Base-by-base conservation (phyloP, 1,140 invertebrate species). In the Aradophagus sp. region DNA sequence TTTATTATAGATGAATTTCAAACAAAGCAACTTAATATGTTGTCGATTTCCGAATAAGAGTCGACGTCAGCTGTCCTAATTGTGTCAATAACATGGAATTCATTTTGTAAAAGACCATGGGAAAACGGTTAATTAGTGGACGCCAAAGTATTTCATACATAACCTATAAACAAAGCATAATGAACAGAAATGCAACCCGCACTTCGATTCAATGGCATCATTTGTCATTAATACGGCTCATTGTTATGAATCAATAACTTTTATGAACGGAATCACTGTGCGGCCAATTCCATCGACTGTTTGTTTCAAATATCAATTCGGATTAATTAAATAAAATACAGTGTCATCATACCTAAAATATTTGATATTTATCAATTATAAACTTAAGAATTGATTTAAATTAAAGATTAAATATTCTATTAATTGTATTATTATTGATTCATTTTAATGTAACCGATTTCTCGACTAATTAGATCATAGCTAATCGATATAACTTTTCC, bases 111-210 rank as follows among this genome's bases (percentile, higher is more conserved):
- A 58, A 59, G 38, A 66, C 56, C 68, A 66, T 72, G 68, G 68
- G 68, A 72, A 72, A 72, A 66, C 55, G 29, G 61, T 61, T 66
- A 61, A 72, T 72, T 72, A 72, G 55, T 29, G 61, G 13, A 26
- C 47, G 35, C 15, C 41, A 38, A 48, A 13, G 20, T 53, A n/a
- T n/a, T 53, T 63, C 38, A 63, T 62, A 50, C 50, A 48, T 70
- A 50, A 42, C 11, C 31, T 26, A 52, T 50, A 61, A 39, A 61
- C 48, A 63, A 72, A 66, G 68, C 20, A 11, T 42, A 65, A 72
- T 66, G 61, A 71, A 47, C 19, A 61, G 47, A 65, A 61, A 61
- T 55, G 42, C 16, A 12, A 19, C 34, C 7, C 8, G 36, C 56
- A 66, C 44, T 17, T 29, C 62, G 69, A 66, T 48, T 66, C 66